These are phyloP conservation scores for Synchiropus splendidus DNA, from an alignment of 2,113 vertebrate genomes.

Conservation along the genomic window DNA sequence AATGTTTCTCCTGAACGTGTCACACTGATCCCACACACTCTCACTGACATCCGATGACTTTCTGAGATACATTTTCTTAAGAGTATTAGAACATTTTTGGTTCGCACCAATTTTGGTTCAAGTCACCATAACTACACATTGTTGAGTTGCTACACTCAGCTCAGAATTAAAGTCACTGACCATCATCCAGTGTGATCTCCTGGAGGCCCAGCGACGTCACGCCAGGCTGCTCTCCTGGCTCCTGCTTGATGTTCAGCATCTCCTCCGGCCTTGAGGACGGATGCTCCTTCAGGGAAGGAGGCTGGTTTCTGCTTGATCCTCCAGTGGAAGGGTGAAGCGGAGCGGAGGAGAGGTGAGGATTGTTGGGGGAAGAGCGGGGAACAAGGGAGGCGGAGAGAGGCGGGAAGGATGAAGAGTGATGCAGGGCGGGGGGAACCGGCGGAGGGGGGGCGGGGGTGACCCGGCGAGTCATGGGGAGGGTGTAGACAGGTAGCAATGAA, in stretches of 20 bases:
- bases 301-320: too few species aligned
- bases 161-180: constrained; percentile 54
- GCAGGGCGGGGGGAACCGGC: constrained; percentile 22
- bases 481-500: constrained; percentile 28
- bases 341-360: background rate
- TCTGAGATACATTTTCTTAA: too few species aligned
- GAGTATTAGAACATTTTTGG: too few species aligned
- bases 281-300: constrained; percentile 40
- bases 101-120: too few species aligned
- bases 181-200: constrained; percentile 94
- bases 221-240: constrained; percentile 72
- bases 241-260: constrained; percentile 74
- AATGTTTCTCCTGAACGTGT: too few species aligned
- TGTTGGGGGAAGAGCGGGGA: constrained; percentile 28
- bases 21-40: too few species aligned
- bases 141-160: too few species aligned
- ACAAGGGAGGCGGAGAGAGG: constrained; percentile 51
- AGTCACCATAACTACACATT: too few species aligned
- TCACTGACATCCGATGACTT: too few species aligned
- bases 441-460: constrained; percentile 21
- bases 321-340: constrained; percentile 17
- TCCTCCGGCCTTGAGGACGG: constrained; percentile 22
- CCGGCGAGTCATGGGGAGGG: background rate
- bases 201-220: constrained; percentile 77
- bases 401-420: constrained; percentile 38